Conservation (phyloP, 2,113 vertebrate genomes). For the Calidris pygmaea region DNA sequence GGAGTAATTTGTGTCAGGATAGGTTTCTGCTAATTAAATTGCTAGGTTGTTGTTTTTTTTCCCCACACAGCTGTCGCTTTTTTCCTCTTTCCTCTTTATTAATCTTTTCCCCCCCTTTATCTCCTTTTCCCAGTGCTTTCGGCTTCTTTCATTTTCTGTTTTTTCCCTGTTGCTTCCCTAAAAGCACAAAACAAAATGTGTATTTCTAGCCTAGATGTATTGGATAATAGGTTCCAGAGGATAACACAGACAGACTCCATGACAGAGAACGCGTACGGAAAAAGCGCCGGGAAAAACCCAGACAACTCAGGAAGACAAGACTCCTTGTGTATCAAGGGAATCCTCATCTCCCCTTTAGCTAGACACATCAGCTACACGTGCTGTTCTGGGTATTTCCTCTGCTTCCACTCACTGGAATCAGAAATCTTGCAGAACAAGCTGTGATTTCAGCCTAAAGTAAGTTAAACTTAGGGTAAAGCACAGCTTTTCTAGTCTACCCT, state of each 20-base stretch:
- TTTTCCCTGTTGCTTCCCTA: background rate
- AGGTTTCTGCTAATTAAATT: background rate
- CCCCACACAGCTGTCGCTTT: background rate
- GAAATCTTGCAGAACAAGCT: background rate
- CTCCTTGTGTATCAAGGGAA: background rate
- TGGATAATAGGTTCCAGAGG: background rate
- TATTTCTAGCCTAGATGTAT: background rate
- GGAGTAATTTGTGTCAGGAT: background rate
- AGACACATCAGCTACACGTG: background rate
- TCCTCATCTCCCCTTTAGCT: background rate
- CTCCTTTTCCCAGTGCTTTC: background rate
- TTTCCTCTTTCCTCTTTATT: background rate
- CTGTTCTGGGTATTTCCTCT: background rate
- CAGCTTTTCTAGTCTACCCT: background rate
- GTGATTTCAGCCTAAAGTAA: background rate
- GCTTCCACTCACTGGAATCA: background rate
- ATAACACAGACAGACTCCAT: background rate
- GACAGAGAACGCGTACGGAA: background rate
- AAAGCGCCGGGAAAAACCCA: background rate
- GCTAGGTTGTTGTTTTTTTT: background rate
- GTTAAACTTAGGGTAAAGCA: background rate
- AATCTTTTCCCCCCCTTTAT: rapidly evolving
- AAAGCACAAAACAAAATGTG: background rate
- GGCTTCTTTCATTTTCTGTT: background rate
- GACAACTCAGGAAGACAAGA: background rate